These are phyloP conservation scores for Hyles euphorbiae DNA, from an alignment of 1,140 invertebrate species.

Conservation along the genomic window DNA sequence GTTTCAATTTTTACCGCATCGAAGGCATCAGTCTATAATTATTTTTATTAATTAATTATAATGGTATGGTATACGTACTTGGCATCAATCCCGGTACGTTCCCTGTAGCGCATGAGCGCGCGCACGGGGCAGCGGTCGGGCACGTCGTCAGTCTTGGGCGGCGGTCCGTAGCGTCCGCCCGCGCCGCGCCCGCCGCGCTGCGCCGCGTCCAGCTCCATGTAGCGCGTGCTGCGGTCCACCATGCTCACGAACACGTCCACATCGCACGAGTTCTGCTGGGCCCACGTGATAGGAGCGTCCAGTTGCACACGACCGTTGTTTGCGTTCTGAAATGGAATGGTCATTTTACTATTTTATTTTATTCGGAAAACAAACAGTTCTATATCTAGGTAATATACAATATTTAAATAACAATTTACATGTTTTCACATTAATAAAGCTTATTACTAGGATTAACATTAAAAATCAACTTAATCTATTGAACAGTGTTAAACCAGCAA, in stretches of 20 bases:
- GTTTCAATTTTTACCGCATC: too few relatives aligned
- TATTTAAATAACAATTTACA: too few relatives aligned
- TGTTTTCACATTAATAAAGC: too few relatives aligned
- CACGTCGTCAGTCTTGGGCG: slow-evolving; percentile 28
- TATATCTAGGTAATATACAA: too few relatives aligned
- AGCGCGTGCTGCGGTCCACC: slow-evolving; percentile 57
- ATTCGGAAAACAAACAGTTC: too few relatives aligned
- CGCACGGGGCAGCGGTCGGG: slow-evolving; percentile 58
- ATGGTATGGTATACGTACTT: too few relatives aligned
- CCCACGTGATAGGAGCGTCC: slow-evolving; percentile 60
- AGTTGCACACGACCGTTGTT: slow-evolving; percentile 57
- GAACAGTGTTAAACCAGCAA: too few relatives aligned
- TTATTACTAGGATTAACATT: too few relatives aligned
- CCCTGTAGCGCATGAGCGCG: slow-evolving; percentile 47
- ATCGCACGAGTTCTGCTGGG: slow-evolving; percentile 35
- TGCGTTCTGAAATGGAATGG: slow-evolving; percentile 35
- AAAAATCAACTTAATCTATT: too few relatives aligned
- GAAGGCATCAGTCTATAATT: too few relatives aligned
- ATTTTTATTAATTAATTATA: too few relatives aligned
- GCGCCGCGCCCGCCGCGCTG: slow-evolving; percentile 51
- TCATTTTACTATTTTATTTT: too few relatives aligned
- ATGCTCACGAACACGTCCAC: slow-evolving; percentile 67
- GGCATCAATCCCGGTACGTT: slow-evolving; percentile 26
- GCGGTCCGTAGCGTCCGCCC: slow-evolving; percentile 45
- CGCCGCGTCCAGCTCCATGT: slow-evolving; percentile 49